Base-by-base conservation (phyloP, 2,113 vertebrate genomes). In the Eptesicus fuscus region DNA sequence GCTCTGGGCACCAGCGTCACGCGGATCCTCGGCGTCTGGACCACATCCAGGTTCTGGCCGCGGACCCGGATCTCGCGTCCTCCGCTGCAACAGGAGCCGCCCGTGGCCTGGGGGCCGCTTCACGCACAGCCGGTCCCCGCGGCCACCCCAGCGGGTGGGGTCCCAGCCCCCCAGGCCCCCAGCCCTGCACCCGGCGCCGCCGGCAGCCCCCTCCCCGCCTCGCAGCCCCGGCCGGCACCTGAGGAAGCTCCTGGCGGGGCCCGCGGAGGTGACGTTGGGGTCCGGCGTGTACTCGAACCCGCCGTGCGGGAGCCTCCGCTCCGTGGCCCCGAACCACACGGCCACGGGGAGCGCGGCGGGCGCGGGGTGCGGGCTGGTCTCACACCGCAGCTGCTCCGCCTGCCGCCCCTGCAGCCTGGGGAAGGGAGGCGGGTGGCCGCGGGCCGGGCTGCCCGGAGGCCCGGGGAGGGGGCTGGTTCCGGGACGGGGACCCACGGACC, bases 41-140 rank as follows among this genome's bases (percentile, higher is more conserved):
- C 99, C 95, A 99, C 99, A 71, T 99, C 99, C 97, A 99, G 96
- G 96, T 99, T 99, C 95, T 99, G 99, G 1, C 99, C 99, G 0
- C 80, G 98, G 87, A 99, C 98, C 53, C 95, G 97, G 95, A 99
- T 99, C 90, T 99, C 96, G 71, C 99, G 99, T 3, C 99, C 99
- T 0, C 99, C 99, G 16, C 99, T 99, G 96, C 78, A 98, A 98
- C 59, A 97, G 56, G 56, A 53, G 51, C 51, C 97, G 37, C 59
- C 96, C 4, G 0, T 2, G 51, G 56, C 23, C 56, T 59, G 9
- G 8, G 8, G 53, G 22, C 56, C 51, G 51, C 5, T 18, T 51
- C 17, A 1, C 5, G 51, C 84, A 53, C 32, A 25, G 44, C 73
- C 49, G 20, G 18, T 7, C 40, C 70, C 12, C 71, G 84, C 40